phyloP scores from a whole-genome alignment of 2,797 vertebrate species.

The Lutjanus argentimaculatus region DNA sequence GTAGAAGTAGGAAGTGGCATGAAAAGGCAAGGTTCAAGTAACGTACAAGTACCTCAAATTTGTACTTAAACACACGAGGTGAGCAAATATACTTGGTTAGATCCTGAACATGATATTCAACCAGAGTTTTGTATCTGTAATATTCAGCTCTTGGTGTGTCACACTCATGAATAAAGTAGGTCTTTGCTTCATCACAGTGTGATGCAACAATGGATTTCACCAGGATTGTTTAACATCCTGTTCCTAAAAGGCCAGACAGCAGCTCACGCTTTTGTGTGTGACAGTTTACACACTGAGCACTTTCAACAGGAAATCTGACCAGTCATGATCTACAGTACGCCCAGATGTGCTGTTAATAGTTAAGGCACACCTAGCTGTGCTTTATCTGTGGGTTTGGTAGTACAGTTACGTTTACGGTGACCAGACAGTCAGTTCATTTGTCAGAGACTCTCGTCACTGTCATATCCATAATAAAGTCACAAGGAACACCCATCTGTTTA shows the following conservation, averaged over 20 bases:
- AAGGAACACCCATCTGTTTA: not conserved
- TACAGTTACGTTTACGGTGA: not conserved
- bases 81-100: not conserved
- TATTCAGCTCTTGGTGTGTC: constrained; percentile 1
- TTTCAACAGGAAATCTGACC: constrained; percentile 9
- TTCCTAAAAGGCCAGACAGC: constrained; percentile 38
- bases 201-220: constrained; percentile 61
- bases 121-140: not conserved
- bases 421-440: not conserved
- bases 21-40: not conserved
- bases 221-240: constrained; percentile 64
- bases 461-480: constrained; percentile 4
- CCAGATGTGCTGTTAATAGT: not conserved
- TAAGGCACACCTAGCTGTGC: constrained; percentile 16
- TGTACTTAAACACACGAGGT: not conserved
- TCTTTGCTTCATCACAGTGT: constrained; percentile 39
- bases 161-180: not conserved
- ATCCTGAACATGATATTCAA: constrained; percentile 13
- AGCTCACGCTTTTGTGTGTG: constrained; percentile 1
- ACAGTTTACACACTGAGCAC: constrained; percentile 17
- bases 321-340: not conserved
- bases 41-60: not conserved
- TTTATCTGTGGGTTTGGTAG: constrained; percentile 16
- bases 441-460: not conserved
- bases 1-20: not conserved